A percentile compares a stretch with the other conserved stretches of the same genome.
phyloP scores from a whole-genome alignment of 2,797 vertebrate species.

The Neosilurus mollespiculum region DNA sequence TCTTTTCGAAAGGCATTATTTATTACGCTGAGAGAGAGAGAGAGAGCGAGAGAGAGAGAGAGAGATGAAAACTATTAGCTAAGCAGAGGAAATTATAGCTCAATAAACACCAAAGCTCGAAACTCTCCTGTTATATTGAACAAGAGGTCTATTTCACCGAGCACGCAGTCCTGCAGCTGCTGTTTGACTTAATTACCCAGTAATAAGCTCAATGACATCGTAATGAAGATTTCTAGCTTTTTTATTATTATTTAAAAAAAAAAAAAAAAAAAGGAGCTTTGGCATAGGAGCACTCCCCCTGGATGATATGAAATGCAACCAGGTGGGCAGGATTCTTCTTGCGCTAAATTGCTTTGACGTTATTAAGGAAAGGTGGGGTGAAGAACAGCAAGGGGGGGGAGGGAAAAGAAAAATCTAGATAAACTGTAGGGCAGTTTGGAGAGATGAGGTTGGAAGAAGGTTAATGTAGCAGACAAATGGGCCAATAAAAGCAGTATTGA shows the following conservation, averaged over 20 bases:
- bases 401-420: slow-evolving; percentile 38
- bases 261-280: background rate
- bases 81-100: background rate
- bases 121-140: background rate
- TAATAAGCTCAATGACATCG: slow-evolving; percentile 45
- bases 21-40: background rate
- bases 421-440: slow-evolving; percentile 45
- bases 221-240: slow-evolving; percentile 7
- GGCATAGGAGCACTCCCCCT: slow-evolving; percentile 4
- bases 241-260: background rate
- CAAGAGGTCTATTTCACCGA: background rate
- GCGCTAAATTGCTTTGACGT: slow-evolving; percentile 53
- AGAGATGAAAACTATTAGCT: too few relatives aligned
- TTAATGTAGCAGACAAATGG: slow-evolving; percentile 60
- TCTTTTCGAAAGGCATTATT: background rate
- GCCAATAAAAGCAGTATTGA: slow-evolving; percentile 55
- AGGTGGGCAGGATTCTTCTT: slow-evolving; percentile 43
- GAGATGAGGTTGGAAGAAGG: slow-evolving; percentile 56
- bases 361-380: slow-evolving; percentile 44
- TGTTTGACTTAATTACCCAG: slow-evolving; percentile 50
- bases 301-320: slow-evolving; percentile 32
- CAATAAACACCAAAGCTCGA: background rate
- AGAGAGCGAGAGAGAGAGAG: too few relatives aligned
- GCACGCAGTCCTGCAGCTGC: background rate
- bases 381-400: background rate